These are phyloP conservation scores for Dynastes maya DNA, from an alignment of 2,888 invertebrate species.

Conservation along the genomic window DNA sequence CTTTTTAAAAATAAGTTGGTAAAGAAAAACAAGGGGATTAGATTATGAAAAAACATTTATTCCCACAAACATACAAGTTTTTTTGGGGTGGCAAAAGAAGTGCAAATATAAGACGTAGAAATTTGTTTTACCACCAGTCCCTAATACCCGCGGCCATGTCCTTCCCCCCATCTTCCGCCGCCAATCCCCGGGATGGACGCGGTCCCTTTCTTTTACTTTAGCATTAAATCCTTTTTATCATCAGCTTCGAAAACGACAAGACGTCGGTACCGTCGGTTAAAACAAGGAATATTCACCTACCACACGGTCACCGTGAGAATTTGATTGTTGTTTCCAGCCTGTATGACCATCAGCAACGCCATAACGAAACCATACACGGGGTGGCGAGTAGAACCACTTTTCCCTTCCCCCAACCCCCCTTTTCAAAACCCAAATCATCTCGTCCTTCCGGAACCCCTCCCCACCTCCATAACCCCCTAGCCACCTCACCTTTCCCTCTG, in stretches of 20 bases:
- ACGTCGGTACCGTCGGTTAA: conserved; percentile 49
- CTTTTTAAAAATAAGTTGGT: too few relatives aligned
- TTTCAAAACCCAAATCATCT: not conserved
- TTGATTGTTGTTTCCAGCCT: conserved; percentile 49
- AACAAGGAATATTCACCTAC: conserved; percentile 48
- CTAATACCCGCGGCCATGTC: not conserved
- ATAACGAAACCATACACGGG: conserved; percentile 44
- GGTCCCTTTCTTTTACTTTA: conserved; percentile 48
- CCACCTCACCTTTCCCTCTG: conserved; percentile 57
- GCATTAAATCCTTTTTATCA: conserved; percentile 51
- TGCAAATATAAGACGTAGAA: not conserved
- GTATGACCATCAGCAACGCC: conserved; percentile 48
- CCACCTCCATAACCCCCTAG: conserved; percentile 61
- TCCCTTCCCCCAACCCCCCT: conserved; percentile 9
- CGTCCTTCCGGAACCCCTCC: conserved; percentile 62
- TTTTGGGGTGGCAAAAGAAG: not conserved
- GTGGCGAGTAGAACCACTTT: conserved; percentile 43
- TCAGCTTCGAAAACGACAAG: conserved; percentile 50
- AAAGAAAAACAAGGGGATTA: too few relatives aligned
- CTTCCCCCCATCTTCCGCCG: conserved; percentile 8
- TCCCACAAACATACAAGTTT: conserved; percentile 17
- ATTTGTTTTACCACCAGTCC: too few relatives aligned
- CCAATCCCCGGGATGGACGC: conserved; percentile 45
- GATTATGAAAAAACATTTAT: conserved; percentile 21
- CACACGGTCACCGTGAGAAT: conserved; percentile 42